A percentile compares a stretch with the other conserved stretches of the same genome.
Evolutionary conservation across 2,113 vertebrate species (phyloP).

Genomic region (Brachirus orientalis): DNA sequence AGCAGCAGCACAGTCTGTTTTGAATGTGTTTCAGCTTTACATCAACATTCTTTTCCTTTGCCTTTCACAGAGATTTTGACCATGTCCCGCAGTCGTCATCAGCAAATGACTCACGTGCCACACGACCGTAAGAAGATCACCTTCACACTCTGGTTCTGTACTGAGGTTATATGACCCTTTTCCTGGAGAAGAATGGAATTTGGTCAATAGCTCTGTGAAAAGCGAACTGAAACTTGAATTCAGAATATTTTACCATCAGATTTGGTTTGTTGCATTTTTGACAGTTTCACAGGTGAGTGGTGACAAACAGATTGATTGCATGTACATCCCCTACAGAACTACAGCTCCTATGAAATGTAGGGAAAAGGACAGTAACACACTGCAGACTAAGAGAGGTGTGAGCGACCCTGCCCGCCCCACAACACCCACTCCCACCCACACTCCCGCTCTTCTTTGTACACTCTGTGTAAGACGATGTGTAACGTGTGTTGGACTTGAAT

Average conservation of each 20-base stretch:
- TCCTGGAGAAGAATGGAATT: constrained; percentile 8
- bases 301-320: constrained; percentile 63
- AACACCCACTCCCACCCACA: constrained; percentile 47
- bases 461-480: constrained; percentile 7
- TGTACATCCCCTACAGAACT: constrained; percentile 38
- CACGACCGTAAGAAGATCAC: background rate
- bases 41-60: too few species aligned
- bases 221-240: background rate
- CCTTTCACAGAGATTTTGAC: constrained; percentile 14
- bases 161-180: constrained; percentile 1
- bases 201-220: background rate
- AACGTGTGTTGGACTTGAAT: background rate
- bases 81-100: background rate
- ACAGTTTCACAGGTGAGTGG: background rate
- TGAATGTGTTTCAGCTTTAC: too few species aligned
- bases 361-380: constrained; percentile 31
- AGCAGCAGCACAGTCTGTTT: too few species aligned
- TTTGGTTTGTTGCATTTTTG: background rate
- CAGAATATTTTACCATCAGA: background rate
- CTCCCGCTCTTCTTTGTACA: constrained; percentile 27
- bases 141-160: too few species aligned
- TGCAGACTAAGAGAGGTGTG: constrained; percentile 24
- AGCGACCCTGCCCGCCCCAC: constrained; percentile 21
- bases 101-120: background rate
- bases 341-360: constrained; percentile 16